These are phyloP conservation scores for Euphydryas editha DNA, from an alignment of 2,888 invertebrate species.

Conservation along the genomic window DNA sequence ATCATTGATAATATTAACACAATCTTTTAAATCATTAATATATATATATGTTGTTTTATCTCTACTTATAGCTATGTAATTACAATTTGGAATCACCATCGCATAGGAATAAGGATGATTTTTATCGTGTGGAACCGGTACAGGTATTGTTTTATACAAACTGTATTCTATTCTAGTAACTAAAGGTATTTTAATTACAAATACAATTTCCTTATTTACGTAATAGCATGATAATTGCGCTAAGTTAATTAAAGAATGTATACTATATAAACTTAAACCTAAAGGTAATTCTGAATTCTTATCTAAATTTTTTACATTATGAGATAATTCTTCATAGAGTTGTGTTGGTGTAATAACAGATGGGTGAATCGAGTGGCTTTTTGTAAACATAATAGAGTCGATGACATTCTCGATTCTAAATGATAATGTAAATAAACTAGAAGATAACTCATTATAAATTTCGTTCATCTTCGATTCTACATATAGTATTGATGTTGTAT, in stretches of 20 bases:
- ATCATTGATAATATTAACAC: not conserved
- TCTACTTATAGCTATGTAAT: no score
- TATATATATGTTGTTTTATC: not conserved
- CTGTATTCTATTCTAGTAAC: constrained; percentile 16
- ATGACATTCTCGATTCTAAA: constrained; percentile 38
- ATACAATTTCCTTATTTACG: constrained; percentile 28
- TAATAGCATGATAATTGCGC: constrained; percentile 31
- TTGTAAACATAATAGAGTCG: constrained; percentile 26
- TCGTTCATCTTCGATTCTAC: constrained; percentile 3
- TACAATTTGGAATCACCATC: no score
- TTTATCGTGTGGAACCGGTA: constrained; percentile 33
- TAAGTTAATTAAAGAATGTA: constrained; percentile 32
- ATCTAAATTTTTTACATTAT: constrained; percentile 27
- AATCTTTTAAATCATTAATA: not conserved
- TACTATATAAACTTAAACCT: constrained; percentile 27
- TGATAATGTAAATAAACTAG: constrained; percentile 34
- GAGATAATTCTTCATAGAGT: constrained; percentile 23
- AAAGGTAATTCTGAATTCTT: constrained; percentile 14
- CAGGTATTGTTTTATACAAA: constrained; percentile 35
- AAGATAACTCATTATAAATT: constrained; percentile 29
- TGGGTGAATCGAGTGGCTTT: constrained; percentile 40
- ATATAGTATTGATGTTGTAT: not conserved
- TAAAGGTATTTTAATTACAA: constrained; percentile 25
- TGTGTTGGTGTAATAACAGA: constrained; percentile 37
- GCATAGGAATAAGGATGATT: no score